Percentiles rank a stretch among this genome's conserved stretches.
phyloP scores from a whole-genome alignment of 2,888 invertebrate species.

The Melanostoma scalare region DNA sequence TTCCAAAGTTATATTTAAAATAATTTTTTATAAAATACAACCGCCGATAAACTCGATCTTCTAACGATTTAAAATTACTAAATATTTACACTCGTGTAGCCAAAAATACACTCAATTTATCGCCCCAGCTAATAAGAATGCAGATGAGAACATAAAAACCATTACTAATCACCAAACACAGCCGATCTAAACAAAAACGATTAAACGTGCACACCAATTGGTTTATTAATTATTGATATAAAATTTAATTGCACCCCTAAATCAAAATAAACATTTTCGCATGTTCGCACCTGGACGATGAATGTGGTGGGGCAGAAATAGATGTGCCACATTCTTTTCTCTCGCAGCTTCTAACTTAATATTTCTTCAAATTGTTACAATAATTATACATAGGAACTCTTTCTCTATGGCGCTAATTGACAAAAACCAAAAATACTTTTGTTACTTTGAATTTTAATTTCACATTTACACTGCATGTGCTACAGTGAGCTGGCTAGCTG shows the following conservation, averaged over 20 bases:
- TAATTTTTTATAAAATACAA: conserved; percentile 3
- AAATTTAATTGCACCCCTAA: conserved; percentile 51
- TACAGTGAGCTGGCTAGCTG: neutral
- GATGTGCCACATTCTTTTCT: conserved; percentile 23
- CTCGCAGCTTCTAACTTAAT: conserved; percentile 32
- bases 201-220: conserved; percentile 50
- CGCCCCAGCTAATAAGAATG: conserved; percentile 39
- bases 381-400: conserved; percentile 4
- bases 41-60: conserved; percentile 20
- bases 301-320: conserved; percentile 21
- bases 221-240: conserved; percentile 62
- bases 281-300: conserved; percentile 54
- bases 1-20: too few relatives aligned
- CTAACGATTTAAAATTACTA: conserved; percentile 26
- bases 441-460: conserved; percentile 5
- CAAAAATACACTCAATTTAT: conserved; percentile 68
- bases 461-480: neutral
- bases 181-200: conserved; percentile 24
- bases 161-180: conserved; percentile 18
- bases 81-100: conserved; percentile 12
- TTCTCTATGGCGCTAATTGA: conserved; percentile 28
- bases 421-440: conserved; percentile 28
- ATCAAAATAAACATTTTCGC: conserved; percentile 54
- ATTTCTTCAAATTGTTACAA: conserved; percentile 24
- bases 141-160: conserved; percentile 27